Base-by-base conservation (phyloP, 2,888 invertebrate genomes). In the Arrhopalites spinosus region DNA sequence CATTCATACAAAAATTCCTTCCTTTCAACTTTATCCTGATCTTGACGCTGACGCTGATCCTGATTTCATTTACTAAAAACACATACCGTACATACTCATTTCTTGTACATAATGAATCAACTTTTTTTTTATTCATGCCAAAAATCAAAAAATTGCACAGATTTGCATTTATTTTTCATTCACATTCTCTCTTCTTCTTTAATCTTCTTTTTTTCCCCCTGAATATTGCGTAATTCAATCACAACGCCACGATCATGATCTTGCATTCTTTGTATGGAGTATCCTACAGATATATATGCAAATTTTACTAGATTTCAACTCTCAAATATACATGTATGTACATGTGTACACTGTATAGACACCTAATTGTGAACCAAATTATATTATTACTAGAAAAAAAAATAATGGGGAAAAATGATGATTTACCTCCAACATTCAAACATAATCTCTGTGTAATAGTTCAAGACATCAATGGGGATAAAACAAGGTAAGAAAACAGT, bases 121-220 rank as follows among this genome's bases (percentile, higher is more conserved):
- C 23, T 67, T 67, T 25, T 66, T 66, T 67, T 67, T 23, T 25
- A 23, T 27, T 45, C 67, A 20, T 67, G 23, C 36, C 36, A 7
- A 67, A 67, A 67, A 23, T 67, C 45, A 43, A 66, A 69, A 66
- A 70, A 70, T 56, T 30, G 68, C 56, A 56, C 47, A 70, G 29
- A 70, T 70, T 70, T 70, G 70, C 70, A 70, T 70, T 25, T 56
- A 50, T 56, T 70, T 30, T 70, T 53, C 70, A 70, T 70, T 70
- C 50, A 70, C 30, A 70, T 70, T 70, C 70, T 56, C 70, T n/a
- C n/a, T n/a, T n/a, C n/a, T 56, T 70, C 70, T 70, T 70, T 56
- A 53, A 53, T 70, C 25, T 25, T 59, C 25, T 59, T 59, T 59
- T 15, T 59, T 27, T 23, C 15, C 13, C 27, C 20, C 59, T 13